Conservation (phyloP, 2,888 invertebrate genomes). For the Agonum fuliginosum region DNA sequence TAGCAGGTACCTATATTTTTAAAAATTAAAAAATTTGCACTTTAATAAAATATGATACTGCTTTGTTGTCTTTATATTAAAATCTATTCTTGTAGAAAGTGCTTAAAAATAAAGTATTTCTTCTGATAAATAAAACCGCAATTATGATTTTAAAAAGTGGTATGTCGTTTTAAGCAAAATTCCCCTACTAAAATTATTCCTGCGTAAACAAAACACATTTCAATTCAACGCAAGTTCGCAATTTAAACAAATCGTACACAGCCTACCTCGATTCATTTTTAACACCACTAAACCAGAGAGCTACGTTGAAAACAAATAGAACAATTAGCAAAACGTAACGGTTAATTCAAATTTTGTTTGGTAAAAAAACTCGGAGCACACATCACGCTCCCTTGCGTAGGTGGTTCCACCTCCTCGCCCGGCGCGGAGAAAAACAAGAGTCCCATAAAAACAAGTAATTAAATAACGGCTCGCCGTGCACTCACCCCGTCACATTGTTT, state of each 20-base stretch:
- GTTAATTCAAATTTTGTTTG: slow-evolving; percentile 26
- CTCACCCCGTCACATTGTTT: slow-evolving; percentile 12
- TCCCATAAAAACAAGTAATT: slow-evolving; percentile 33
- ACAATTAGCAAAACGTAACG: slow-evolving; percentile 27
- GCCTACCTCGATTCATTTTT: neutral
- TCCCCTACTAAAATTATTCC: too few relatives aligned
- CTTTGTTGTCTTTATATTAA: too few relatives aligned
- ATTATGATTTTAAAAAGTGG: too few relatives aligned
- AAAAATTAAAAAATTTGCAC: too few relatives aligned
- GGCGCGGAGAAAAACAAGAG: neutral
- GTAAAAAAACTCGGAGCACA: neutral
- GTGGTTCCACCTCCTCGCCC: neutral
- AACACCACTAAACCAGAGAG: neutral
- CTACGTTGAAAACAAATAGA: slow-evolving; percentile 6
- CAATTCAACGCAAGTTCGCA: too few relatives aligned
- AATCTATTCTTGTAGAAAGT: too few relatives aligned
- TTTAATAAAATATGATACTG: too few relatives aligned
- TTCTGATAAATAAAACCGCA: too few relatives aligned
- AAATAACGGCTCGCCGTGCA: slow-evolving; percentile 31
- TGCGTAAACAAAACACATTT: too few relatives aligned
- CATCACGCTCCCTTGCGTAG: neutral
- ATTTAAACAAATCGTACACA: neutral
- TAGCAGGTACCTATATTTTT: too few relatives aligned
- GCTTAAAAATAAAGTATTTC: too few relatives aligned
- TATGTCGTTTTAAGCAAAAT: too few relatives aligned